A percentile compares a stretch with the other conserved stretches of the same genome.
Evolutionary conservation across 2,888 invertebrate species (phyloP).

Genomic region (Agelastica alni): DNA sequence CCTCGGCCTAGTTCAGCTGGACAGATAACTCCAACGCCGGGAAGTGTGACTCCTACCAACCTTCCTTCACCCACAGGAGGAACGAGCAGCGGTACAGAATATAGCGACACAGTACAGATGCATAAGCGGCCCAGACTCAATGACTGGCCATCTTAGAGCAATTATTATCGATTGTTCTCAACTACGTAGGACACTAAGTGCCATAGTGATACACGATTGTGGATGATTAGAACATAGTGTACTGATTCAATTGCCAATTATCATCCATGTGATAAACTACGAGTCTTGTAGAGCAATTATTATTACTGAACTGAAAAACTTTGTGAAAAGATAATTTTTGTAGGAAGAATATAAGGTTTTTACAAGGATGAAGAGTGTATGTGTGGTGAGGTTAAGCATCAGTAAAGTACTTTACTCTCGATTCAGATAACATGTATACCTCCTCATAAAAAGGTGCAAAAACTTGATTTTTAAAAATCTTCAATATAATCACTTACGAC

Average conservation of each 20-base stretch:
- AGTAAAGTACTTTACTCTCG: slow-evolving; percentile 27
- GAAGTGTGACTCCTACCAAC: slow-evolving; percentile 84
- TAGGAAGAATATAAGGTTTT: slow-evolving; percentile 43
- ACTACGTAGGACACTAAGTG: slow-evolving; percentile 51
- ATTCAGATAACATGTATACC: slow-evolving; percentile 19
- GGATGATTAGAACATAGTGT: slow-evolving; percentile 50
- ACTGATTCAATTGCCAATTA: slow-evolving; percentile 54
- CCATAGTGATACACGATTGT: slow-evolving; percentile 54
- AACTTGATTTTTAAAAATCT: too few relatives aligned
- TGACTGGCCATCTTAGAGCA: slow-evolving; percentile 88
- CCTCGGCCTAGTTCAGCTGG: slow-evolving; percentile 64
- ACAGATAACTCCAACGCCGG: slow-evolving; percentile 65
- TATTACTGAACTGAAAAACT: slow-evolving; percentile 42
- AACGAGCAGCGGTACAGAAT: slow-evolving; percentile 54
- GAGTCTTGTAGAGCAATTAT: slow-evolving; percentile 50
- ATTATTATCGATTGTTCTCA: slow-evolving; percentile 23
- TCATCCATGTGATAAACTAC: slow-evolving; percentile 58
- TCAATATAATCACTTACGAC: too few relatives aligned
- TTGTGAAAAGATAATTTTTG: slow-evolving; percentile 43
- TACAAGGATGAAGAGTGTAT: slow-evolving; percentile 50
- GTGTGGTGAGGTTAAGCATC: slow-evolving; percentile 45
- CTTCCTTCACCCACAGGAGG: slow-evolving; percentile 71
- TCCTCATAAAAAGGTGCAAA: neutral
- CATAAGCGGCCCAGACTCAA: slow-evolving; percentile 86
- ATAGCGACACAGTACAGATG: slow-evolving; percentile 69